Base-by-base conservation (phyloP, 2,888 invertebrate genomes). In the Galerucella pusilla region DNA sequence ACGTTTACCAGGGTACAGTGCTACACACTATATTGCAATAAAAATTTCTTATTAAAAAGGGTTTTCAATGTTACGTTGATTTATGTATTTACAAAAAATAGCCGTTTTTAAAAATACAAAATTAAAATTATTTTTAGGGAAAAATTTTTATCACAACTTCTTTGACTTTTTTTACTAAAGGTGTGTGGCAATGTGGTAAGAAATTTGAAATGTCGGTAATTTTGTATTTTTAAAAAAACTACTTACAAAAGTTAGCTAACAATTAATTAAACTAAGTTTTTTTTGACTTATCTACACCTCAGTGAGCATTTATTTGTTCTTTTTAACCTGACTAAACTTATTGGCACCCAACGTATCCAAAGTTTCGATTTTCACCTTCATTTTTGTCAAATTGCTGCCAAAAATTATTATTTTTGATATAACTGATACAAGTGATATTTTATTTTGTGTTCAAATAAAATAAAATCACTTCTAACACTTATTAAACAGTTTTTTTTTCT, bases 271-370 rank as follows among this genome's bases (percentile, higher is more conserved):
- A 79, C 81, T 82, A 83, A 74, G 74, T 79, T 80, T 68, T 45
- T 72, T 81, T 80, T 81, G 81, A 81, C 82, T 80, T 84, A 83
- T 84, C 84, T 85, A 85, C 82, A 84, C 76, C 80, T 82, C 82
- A 84, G 84, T 86, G 86, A 86, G 86, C 86, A 85, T 85, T 84
- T 75, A 49, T 65, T 65, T 46, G 14, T 16, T 80, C 75, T 64
- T 74, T 82, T 81, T 82, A 82, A 84, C 84, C 84, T 83, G 81
- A 42, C 7, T 42, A 80, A 67, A 57, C 64, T 46, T 46, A 46
- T 65, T 65, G 64, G 64, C 64, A 65, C 64, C 64, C 64, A 65
- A 65, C 64, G 57, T 57, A 20, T 57, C 16, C 20, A 57, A 57
- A 20, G 20, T 4, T 16, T 9, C 57, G 42, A 16, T 64, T 64